phyloP scores from a whole-genome alignment of 2,113 vertebrate species.

The Sinocyclocheilus anshuiensis region DNA sequence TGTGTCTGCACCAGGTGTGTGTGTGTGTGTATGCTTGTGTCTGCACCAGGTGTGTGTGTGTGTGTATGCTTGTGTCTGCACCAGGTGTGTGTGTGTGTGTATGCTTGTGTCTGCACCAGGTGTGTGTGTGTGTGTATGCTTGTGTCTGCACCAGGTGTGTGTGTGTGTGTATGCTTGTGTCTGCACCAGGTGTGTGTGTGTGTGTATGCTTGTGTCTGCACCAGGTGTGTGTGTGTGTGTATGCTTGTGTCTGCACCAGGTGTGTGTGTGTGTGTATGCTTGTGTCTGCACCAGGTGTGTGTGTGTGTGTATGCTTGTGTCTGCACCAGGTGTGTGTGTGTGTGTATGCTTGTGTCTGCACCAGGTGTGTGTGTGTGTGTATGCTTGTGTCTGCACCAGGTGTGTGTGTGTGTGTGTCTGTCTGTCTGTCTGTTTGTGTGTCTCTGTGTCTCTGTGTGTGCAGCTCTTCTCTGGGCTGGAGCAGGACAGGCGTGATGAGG shows the following conservation, averaged over 20 bases:
- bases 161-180: too few relatives aligned
- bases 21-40: constrained; percentile 74
- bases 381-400: constrained; percentile 56
- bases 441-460: constrained; percentile 25
- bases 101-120: constrained; percentile 67
- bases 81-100: background rate
- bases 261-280: constrained; percentile 62
- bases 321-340: background rate
- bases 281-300: background rate
- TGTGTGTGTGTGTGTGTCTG: too few relatives aligned
- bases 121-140: background rate
- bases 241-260: constrained; percentile 88
- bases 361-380: constrained; percentile 57
- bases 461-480: constrained; percentile 75
- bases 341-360: too few relatives aligned
- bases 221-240: constrained; percentile 52
- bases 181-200: too few relatives aligned
- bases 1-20: too few relatives aligned
- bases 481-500: constrained; percentile 65
- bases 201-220: constrained; percentile 60
- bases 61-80: constrained; percentile 61
- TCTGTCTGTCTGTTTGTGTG: background rate
- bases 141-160: too few relatives aligned
- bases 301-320: constrained; percentile 62
- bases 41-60: constrained; percentile 82